Percentiles rank a stretch among this genome's conserved stretches.
Conservation (phyloP, 1,140 invertebrate genomes). For the Heterodera schachtii region DNA sequence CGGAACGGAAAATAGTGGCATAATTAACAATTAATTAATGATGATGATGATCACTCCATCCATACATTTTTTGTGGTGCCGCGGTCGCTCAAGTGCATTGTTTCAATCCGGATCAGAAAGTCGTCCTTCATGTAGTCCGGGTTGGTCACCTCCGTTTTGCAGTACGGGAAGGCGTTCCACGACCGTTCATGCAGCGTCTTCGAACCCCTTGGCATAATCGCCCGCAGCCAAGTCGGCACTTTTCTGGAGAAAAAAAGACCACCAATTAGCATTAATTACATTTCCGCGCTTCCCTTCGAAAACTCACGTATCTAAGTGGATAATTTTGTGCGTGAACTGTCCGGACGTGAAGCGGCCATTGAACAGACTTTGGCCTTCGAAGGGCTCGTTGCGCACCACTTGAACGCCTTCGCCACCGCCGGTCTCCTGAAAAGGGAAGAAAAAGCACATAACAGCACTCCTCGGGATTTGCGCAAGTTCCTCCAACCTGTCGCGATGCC, state of each 20-base stretch:
- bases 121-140: constrained; percentile 99
- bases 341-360: constrained; percentile 87
- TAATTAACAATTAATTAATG: neutral
- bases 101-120: constrained; percentile 93
- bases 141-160: constrained; percentile 82
- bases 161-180: constrained; percentile 99
- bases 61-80: constrained; percentile 80
- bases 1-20: neutral
- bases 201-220: constrained; percentile 91
- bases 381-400: constrained; percentile 93
- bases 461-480: neutral
- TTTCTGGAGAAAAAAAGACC: constrained; percentile 65
- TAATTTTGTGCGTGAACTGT: constrained; percentile 99
- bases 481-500: constrained; percentile 41
- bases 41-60: constrained; percentile 25
- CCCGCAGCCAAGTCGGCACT: constrained; percentile 74
- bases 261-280: too few relatives aligned
- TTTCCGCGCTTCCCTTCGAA: too few relatives aligned
- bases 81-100: constrained; percentile 85
- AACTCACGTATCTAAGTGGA: constrained; percentile 83
- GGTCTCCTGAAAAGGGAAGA: constrained; percentile 74
- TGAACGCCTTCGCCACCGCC: constrained; percentile 99
- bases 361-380: constrained; percentile 81
- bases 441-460: too few relatives aligned
- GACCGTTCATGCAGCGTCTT: constrained; percentile 97